phyloP scores from a whole-genome alignment of 2,113 vertebrate genomes.

The Corythaeola cristata region DNA sequence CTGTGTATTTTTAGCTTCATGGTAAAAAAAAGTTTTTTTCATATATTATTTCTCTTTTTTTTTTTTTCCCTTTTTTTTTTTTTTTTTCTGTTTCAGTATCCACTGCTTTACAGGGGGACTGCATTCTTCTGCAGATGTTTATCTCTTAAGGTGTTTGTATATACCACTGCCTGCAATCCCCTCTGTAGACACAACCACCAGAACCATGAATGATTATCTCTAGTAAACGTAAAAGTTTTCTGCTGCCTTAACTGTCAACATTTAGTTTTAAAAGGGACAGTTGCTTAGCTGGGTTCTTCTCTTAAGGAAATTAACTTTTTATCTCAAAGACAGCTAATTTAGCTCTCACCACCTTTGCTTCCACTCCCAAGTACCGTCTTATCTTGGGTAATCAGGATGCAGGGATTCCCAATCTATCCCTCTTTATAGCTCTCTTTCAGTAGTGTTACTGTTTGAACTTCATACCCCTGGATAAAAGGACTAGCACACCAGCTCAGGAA shows the following conservation, averaged over 20 bases:
- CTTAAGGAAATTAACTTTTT: conserved; percentile 40
- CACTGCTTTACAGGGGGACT: background rate
- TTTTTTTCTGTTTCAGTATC: background rate
- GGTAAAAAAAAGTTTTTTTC: background rate
- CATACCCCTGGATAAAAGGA: conserved; percentile 44
- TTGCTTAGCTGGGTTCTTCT: background rate
- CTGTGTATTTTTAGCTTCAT: background rate
- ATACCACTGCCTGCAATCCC: background rate
- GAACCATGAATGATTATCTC: conserved; percentile 24
- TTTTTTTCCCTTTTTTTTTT: background rate
- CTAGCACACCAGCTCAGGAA: conserved; percentile 43
- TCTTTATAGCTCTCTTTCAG: conserved; percentile 53
- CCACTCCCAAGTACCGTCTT: conserved; percentile 61
- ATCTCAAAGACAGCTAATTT: conserved; percentile 53
- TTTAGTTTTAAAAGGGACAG: background rate
- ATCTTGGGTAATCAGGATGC: conserved; percentile 69
- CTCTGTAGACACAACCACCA: background rate
- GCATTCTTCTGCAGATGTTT: conserved; percentile 19
- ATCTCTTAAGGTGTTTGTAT: conserved; percentile 38
- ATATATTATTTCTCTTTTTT: background rate
- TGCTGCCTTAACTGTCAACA: background rate
- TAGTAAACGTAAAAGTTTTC: background rate
- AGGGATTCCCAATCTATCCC: conserved; percentile 38
- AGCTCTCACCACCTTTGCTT: conserved; percentile 46
- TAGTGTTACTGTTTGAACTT: conserved; percentile 62